Evolutionary conservation across 1,140 invertebrate species (phyloP).

Genomic region (Hylaeus volcanicus): DNA sequence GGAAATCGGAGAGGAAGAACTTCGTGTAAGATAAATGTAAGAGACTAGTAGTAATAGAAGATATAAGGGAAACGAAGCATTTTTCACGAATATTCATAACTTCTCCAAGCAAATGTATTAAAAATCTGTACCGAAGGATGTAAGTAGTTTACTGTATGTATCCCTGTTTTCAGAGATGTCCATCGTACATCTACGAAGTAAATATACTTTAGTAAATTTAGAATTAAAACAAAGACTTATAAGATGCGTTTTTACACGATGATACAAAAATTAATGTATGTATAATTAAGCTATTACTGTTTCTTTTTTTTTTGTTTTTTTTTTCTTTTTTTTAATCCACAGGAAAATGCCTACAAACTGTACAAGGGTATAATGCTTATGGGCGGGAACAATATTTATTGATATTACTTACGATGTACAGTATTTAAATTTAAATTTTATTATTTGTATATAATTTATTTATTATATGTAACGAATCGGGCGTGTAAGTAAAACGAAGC

Average conservation of each 20-base stretch:
- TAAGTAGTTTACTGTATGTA: constrained; percentile 16
- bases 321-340: not conserved
- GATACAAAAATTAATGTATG: not conserved
- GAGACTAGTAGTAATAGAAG: constrained; percentile 12
- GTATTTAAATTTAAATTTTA: constrained; percentile 31
- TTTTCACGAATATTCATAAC: constrained; percentile 16
- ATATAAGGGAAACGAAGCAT: not conserved
- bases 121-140: constrained; percentile 21
- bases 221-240: constrained; percentile 29
- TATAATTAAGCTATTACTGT: constrained; percentile 2
- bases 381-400: constrained; percentile 14
- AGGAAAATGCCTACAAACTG: constrained; percentile 13
- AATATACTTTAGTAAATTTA: constrained; percentile 26
- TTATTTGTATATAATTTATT: constrained; percentile 30
- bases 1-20: constrained; percentile 1
- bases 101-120: constrained; percentile 10
- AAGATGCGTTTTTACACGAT: constrained; percentile 33
- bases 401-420: constrained; percentile 25
- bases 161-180: constrained; percentile 37
- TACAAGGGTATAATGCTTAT: constrained; percentile 18
- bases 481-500: constrained; percentile 40
- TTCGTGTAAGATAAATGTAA: constrained; percentile 41
- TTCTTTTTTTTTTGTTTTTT: too few relatives aligned
- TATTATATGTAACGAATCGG: constrained; percentile 23
- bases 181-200: constrained; percentile 25